Percentiles rank a stretch among this genome's conserved stretches.
These are phyloP conservation scores for Callocephalon fimbriatum DNA, from an alignment of 2,113 vertebrate genomes.

Conservation along the genomic window DNA sequence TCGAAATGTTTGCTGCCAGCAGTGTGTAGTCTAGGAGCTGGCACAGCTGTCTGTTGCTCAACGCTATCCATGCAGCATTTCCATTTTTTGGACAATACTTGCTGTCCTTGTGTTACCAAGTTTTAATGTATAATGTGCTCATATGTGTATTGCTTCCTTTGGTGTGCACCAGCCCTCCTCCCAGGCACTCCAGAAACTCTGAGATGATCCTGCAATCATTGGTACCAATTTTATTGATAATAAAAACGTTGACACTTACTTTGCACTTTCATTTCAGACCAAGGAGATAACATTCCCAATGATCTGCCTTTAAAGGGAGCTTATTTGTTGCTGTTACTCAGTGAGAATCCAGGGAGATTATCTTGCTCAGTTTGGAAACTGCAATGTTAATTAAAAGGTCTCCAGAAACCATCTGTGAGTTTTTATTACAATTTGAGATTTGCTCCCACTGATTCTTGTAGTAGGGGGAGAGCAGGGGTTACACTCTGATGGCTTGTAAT, in stretches of 20 bases:
- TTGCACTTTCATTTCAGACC: not conserved
- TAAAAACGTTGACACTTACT: slow-evolving; percentile 37
- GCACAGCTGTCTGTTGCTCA: not conserved
- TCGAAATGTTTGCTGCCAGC: not conserved
- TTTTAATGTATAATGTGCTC: not conserved
- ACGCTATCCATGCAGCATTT: fast-evolving
- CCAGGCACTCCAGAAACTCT: not conserved
- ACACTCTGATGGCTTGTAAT: not conserved
- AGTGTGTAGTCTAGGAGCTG: not conserved
- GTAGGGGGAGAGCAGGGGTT: not conserved
- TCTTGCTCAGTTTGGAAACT: not conserved
- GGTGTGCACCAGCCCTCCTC: not conserved
- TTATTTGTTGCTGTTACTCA: not conserved
- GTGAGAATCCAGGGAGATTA: not conserved
- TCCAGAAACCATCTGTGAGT: not conserved
- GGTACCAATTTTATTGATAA: not conserved
- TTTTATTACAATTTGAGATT: not conserved
- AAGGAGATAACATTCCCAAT: not conserved
- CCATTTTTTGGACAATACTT: not conserved
- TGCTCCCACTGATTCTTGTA: not conserved
- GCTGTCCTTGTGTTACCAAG: not conserved
- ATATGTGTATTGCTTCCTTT: not conserved
- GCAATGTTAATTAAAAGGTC: not conserved
- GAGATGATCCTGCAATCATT: not conserved
- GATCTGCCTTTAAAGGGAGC: slow-evolving; percentile 10